Percentiles rank a stretch among this genome's conserved stretches.
phyloP scores from a whole-genome alignment of 2,888 invertebrate genomes.

The Spatulosminthurus flaviceps region DNA sequence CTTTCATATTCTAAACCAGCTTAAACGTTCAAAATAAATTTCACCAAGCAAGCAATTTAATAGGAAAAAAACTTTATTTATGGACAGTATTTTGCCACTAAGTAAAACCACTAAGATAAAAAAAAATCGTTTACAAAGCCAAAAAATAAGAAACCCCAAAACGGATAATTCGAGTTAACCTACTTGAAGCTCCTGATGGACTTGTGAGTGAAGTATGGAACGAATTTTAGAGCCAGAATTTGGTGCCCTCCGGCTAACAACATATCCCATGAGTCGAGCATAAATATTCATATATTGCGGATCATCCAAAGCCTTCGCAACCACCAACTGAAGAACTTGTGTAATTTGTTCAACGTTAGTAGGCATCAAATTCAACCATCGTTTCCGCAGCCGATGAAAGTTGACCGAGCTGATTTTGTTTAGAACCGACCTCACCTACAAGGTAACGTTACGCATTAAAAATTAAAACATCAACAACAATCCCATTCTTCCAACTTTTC shows the following conservation, averaged over 20 bases:
- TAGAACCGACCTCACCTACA: constrained; percentile 62
- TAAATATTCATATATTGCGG: constrained; percentile 62
- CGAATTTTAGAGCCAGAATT: constrained; percentile 52
- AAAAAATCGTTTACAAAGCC: neutral
- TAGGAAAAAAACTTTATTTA: too few relatives aligned
- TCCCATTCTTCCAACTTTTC: neutral
- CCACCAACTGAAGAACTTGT: constrained; percentile 58
- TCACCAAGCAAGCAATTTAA: too few relatives aligned
- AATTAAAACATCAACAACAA: neutral
- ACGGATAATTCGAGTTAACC: too few relatives aligned
- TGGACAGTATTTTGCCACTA: too few relatives aligned
- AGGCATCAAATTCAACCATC: constrained; percentile 60
- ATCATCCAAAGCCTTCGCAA: constrained; percentile 60
- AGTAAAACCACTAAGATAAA: too few relatives aligned
- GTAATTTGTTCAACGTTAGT: constrained; percentile 50
- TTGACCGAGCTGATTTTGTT: constrained; percentile 62
- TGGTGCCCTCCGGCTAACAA: constrained; percentile 53
- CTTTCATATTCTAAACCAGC: neutral
- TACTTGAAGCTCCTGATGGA: constrained; percentile 57
- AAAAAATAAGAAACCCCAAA: neutral
- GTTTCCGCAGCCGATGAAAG: constrained; percentile 57
- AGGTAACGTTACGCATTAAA: too few relatives aligned
- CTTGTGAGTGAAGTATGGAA: constrained; percentile 56
- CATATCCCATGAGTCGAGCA: constrained; percentile 59
- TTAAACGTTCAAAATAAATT: too few relatives aligned